Evolutionary conservation across 2,797 vertebrate species (phyloP).

Genomic region (Falco novaeseelandiae): DNA sequence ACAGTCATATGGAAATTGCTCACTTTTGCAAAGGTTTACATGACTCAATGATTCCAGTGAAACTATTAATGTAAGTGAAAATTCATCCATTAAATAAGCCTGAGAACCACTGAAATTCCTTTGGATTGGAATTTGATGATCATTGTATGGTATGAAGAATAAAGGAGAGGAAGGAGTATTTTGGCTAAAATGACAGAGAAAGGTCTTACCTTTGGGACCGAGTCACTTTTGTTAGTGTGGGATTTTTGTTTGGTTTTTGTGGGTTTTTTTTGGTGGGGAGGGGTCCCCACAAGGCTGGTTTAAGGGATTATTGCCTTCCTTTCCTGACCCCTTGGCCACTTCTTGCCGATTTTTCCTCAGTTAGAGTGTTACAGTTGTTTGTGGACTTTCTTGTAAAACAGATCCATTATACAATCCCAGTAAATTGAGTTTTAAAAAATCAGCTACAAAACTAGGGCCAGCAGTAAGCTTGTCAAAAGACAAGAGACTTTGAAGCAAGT

Average conservation of each 20-base stretch:
- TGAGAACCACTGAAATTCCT: background rate
- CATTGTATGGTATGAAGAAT: background rate
- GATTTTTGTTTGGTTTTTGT: background rate
- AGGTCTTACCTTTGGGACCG: background rate
- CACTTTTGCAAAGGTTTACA: background rate
- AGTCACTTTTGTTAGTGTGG: background rate
- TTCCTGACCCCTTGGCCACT: background rate
- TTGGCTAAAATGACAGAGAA: background rate
- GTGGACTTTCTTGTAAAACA: background rate
- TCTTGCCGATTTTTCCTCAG: background rate
- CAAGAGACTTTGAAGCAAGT: background rate
- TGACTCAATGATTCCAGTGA: background rate
- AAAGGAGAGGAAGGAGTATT: background rate
- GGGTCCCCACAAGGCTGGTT: background rate
- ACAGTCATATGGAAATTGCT: background rate
- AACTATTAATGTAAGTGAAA: background rate
- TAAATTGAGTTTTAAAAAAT: background rate
- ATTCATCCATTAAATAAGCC: background rate
- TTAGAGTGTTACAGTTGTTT: background rate
- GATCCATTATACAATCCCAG: background rate
- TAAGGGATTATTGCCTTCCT: background rate
- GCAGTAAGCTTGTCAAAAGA: background rate
- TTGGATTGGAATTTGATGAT: background rate
- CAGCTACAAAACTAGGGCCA: background rate
- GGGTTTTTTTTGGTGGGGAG: background rate